Evolutionary conservation across 2,113 vertebrate genomes (phyloP).

Genomic region (Lethenteron reissneri): DNA sequence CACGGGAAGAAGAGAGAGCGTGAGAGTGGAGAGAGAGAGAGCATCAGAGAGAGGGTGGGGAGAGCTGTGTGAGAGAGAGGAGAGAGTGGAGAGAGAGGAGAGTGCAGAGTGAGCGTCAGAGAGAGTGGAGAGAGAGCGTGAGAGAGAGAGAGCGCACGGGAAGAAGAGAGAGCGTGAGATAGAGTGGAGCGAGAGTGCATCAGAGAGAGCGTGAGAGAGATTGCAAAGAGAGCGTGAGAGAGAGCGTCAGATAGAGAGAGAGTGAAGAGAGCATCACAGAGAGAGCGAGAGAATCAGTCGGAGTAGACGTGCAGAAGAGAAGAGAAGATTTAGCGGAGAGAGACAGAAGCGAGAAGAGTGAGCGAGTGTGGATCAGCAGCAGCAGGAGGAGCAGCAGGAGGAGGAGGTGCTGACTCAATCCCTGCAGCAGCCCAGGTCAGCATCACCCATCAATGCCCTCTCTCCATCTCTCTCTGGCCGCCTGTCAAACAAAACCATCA

Average conservation of each 20-base stretch:
- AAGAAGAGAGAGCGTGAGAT: not conserved
- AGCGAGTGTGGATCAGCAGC: not conserved
- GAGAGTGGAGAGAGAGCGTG: not conserved
- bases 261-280: not conserved
- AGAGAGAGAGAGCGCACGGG: not conserved
- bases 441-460: no score
- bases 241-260: not conserved
- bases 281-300: not conserved
- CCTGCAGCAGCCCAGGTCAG: no score
- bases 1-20: not conserved
- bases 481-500: no score
- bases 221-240: not conserved
- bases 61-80: not conserved
- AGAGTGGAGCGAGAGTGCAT: no score
- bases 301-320: not conserved
- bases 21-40: not conserved
- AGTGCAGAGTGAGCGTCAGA: not conserved
- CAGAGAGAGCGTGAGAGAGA: no score
- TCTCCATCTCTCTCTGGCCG: no score
- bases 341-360: not conserved
- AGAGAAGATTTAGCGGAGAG: not conserved
- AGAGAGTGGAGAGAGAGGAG: no score
- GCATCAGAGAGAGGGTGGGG: not conserved
- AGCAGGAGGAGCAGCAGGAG: no score
- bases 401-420: no score